phyloP scores from a whole-genome alignment of 1,140 invertebrate genomes.

The Aradophagus sp. region DNA sequence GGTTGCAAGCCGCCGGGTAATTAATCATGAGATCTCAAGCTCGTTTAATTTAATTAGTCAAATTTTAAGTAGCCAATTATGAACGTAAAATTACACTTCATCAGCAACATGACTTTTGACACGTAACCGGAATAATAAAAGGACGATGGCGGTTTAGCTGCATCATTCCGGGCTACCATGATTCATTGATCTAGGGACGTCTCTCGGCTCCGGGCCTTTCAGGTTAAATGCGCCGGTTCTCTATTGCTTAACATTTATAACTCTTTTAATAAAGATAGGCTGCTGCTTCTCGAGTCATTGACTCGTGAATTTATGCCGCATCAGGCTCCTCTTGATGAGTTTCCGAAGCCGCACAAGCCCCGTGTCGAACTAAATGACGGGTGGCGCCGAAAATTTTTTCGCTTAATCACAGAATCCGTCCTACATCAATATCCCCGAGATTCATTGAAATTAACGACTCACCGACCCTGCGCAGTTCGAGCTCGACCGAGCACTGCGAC shows the following conservation, averaged over 20 bases:
- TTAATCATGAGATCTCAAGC: slow-evolving; percentile 36
- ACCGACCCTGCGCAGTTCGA: too few relatives aligned
- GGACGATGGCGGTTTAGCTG: slow-evolving; percentile 65
- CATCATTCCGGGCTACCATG: slow-evolving; percentile 65
- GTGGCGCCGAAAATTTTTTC: slow-evolving; percentile 34
- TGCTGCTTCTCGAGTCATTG: slow-evolving; percentile 67
- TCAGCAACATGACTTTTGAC: slow-evolving; percentile 48
- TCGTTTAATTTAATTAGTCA: slow-evolving; percentile 68
- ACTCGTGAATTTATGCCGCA: slow-evolving; percentile 70
- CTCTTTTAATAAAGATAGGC: slow-evolving; percentile 67
- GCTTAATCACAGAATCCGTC: slow-evolving; percentile 27
- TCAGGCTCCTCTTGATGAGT: slow-evolving; percentile 58
- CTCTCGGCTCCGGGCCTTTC: slow-evolving; percentile 42
- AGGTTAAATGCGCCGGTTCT: slow-evolving; percentile 21
- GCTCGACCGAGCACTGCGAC: too few relatives aligned
- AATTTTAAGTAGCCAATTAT: slow-evolving; percentile 72
- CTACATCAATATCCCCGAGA: slow-evolving; percentile 17
- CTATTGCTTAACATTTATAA: slow-evolving; percentile 60
- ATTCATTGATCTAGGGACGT: slow-evolving; percentile 54
- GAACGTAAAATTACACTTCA: slow-evolving; percentile 57
- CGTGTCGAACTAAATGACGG: slow-evolving; percentile 50
- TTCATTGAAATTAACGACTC: slow-evolving; percentile 49
- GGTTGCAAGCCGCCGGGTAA: slow-evolving; percentile 8
- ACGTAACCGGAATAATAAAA: slow-evolving; percentile 37
- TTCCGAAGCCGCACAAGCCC: slow-evolving; percentile 58